Percentiles rank a stretch among this genome's conserved stretches.
Evolutionary conservation across 2,888 invertebrate genomes (phyloP).

Genomic region (Aphodius granarius): DNA sequence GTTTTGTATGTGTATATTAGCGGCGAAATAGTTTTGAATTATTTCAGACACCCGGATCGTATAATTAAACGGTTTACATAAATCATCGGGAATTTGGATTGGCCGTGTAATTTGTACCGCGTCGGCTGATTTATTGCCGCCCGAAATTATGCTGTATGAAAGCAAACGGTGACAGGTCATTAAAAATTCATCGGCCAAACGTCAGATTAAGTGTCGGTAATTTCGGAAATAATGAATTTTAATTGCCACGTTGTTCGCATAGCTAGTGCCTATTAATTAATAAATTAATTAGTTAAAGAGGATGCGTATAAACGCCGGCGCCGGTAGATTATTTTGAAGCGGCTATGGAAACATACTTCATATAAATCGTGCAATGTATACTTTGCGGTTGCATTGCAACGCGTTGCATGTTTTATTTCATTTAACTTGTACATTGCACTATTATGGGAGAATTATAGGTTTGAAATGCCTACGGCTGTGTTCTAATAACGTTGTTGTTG

Average conservation of each 20-base stretch:
- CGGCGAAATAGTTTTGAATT: neutral
- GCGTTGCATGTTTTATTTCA: neutral
- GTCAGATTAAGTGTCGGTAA: neutral
- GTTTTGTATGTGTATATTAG: neutral
- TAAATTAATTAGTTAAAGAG: neutral
- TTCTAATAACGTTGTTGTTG: neutral
- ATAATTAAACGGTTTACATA: neutral
- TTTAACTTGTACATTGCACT: neutral
- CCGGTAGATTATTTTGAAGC: no score
- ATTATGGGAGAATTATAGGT: neutral
- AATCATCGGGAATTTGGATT: neutral
- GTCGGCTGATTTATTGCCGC: neutral
- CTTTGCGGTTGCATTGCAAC: neutral
- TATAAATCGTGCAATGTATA: no score
- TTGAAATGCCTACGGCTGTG: neutral
- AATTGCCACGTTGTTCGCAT: neutral
- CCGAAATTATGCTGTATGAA: neutral
- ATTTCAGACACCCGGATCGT: neutral
- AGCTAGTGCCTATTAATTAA: neutral
- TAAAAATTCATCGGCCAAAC: neutral
- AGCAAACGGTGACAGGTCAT: neutral
- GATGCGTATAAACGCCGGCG: neutral
- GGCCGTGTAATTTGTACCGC: neutral
- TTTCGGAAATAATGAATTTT: neutral
- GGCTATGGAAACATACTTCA: no score